A percentile compares a stretch with the other conserved stretches of the same genome.
Evolutionary conservation across 2,888 invertebrate species (phyloP).

Genomic region (Apocheima hispidaria): DNA sequence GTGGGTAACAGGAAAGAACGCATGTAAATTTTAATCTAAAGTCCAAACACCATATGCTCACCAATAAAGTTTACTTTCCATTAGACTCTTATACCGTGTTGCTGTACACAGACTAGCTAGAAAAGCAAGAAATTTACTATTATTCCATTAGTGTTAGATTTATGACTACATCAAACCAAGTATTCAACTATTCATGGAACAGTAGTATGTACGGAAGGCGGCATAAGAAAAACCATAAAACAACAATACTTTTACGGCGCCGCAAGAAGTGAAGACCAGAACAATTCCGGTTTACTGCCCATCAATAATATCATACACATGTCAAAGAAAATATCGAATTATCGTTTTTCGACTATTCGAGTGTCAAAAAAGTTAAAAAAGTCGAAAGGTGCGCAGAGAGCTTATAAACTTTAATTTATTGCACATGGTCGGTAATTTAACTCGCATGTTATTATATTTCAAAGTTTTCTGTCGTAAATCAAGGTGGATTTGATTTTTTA

Average conservation of each 20-base stretch:
- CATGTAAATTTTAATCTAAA: background rate
- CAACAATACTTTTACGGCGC: slow-evolving; percentile 33
- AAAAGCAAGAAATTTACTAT: slow-evolving; percentile 1
- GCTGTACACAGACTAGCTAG: background rate
- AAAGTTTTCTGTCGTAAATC: slow-evolving; percentile 79
- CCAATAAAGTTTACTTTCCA: background rate
- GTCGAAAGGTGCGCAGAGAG: slow-evolving; percentile 53
- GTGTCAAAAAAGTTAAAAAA: slow-evolving; percentile 45
- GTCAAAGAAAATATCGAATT: slow-evolving; percentile 56
- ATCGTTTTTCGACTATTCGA: slow-evolving; percentile 55
- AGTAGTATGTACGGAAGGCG: slow-evolving; percentile 24
- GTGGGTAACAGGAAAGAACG: slow-evolving; percentile 20
- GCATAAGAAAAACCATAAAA: slow-evolving; percentile 37
- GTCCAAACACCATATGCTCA: background rate
- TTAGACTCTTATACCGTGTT: background rate
- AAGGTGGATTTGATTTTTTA: slow-evolving; percentile 77
- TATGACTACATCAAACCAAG: slow-evolving; percentile 28
- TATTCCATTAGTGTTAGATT: slow-evolving; percentile 27
- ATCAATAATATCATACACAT: slow-evolving; percentile 44
- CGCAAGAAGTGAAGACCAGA: slow-evolving; percentile 39
- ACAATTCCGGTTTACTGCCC: slow-evolving; percentile 44
- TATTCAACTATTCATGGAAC: slow-evolving; percentile 33
- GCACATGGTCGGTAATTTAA: slow-evolving; percentile 71
- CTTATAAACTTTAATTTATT: slow-evolving; percentile 74
- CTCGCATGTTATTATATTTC: slow-evolving; percentile 80